Evolutionary conservation across 1,140 invertebrate genomes (phyloP).

Genomic region (Drosophila athabasca): DNA sequence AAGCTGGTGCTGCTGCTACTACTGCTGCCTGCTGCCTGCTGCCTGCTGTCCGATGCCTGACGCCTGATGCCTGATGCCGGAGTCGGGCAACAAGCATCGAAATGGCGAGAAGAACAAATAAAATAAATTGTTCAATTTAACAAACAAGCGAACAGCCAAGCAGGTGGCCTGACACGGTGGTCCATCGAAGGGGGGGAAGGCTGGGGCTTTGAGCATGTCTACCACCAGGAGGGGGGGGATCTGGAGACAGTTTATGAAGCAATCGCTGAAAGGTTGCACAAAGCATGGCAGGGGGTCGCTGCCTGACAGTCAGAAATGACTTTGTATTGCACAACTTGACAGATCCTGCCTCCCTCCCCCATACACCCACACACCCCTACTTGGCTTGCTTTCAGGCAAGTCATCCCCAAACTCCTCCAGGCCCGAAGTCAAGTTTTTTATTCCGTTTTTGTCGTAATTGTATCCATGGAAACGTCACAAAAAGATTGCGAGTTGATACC

Average conservation of each 20-base stretch:
- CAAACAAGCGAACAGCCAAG: conserved; percentile 41
- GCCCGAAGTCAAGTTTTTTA: conserved; percentile 10
- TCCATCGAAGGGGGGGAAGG: too few species aligned
- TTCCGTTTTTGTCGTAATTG: conserved; percentile 27
- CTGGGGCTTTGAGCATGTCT: too few species aligned
- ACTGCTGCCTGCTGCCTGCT: too few species aligned
- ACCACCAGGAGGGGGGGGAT: not conserved
- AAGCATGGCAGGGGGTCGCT: not conserved
- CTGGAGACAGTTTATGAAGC: conserved; percentile 15
- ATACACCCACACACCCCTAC: not conserved
- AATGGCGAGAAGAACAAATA: conserved; percentile 41
- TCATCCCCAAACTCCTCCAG: not conserved
- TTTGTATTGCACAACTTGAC: conserved; percentile 36
- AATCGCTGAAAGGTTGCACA: too few species aligned
- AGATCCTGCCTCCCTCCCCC: too few species aligned
- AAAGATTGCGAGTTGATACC: conserved; percentile 34
- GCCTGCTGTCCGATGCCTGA: not conserved
- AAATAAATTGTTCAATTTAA: conserved; percentile 62
- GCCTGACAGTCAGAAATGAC: conserved; percentile 29
- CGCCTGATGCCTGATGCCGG: too few species aligned
- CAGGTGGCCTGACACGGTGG: not conserved
- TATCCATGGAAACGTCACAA: conserved; percentile 18
- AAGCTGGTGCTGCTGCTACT: too few species aligned
- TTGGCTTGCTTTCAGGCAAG: too few species aligned
- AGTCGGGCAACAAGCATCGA: conserved; percentile 30